phyloP scores from a whole-genome alignment of 2,113 vertebrate species.

The Limnothrissa miodon region DNA sequence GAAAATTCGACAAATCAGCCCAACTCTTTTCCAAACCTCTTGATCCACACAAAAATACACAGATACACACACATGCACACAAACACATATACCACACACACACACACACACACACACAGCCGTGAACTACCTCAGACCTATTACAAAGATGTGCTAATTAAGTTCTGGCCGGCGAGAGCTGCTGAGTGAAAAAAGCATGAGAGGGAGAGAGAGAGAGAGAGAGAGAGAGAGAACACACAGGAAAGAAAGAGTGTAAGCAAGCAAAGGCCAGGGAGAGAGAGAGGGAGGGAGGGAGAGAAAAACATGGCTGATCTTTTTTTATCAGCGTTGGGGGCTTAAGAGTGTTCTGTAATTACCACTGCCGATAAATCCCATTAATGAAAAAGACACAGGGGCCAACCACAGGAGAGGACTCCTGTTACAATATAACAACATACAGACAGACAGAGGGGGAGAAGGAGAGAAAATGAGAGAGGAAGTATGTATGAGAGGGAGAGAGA shows the following conservation, averaged over 20 bases:
- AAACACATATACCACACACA: neutral
- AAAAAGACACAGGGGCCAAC: slow-evolving; percentile 29
- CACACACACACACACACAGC: slow-evolving; percentile 14
- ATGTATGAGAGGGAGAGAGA: neutral
- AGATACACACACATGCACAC: neutral
- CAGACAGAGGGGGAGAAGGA: neutral
- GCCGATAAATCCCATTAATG: slow-evolving; percentile 41
- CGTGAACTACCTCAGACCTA: slow-evolving; percentile 23
- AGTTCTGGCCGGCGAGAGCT: slow-evolving; percentile 24
- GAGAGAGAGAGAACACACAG: neutral
- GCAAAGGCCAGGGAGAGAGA: neutral
- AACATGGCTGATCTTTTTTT: slow-evolving; percentile 25
- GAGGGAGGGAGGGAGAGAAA: neutral
- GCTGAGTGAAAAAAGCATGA: neutral
- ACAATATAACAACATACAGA: neutral
- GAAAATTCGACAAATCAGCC: neutral
- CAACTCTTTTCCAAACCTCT: neutral
- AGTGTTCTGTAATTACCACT: slow-evolving; percentile 43
- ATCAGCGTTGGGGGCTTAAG: slow-evolving; percentile 32
- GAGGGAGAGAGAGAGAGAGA: neutral
- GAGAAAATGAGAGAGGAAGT: neutral
- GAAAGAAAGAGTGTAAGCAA: neutral
- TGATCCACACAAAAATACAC: neutral
- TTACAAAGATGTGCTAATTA: slow-evolving; percentile 37
- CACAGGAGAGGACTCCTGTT: slow-evolving; percentile 15